Evolutionary conservation across 1,140 invertebrate species (phyloP).

Genomic region (Diprion similis): DNA sequence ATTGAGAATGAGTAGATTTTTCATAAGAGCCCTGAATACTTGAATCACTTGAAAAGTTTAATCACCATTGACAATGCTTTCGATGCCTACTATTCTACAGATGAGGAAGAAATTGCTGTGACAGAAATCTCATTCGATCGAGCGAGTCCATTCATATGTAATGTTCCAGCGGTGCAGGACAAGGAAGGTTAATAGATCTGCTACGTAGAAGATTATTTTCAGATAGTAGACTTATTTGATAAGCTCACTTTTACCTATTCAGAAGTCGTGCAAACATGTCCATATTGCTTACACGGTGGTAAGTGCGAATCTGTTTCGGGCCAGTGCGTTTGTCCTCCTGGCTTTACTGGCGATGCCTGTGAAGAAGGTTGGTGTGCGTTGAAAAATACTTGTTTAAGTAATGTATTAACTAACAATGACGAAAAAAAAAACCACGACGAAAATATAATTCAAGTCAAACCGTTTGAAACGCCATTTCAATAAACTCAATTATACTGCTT

Average conservation of each 20-base stretch:
- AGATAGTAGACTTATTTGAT: neutral
- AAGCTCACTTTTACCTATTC: neutral
- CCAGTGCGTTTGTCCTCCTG: conserved; percentile 14
- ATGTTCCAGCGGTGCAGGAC: conserved; percentile 4
- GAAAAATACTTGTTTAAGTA: neutral
- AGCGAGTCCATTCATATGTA: neutral
- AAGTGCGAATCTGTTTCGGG: conserved; percentile 8
- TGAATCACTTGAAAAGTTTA: neutral
- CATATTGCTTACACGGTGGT: conserved; percentile 6
- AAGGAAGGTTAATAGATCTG: neutral
- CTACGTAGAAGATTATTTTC: neutral
- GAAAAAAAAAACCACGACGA: too few relatives aligned
- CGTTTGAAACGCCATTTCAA: too few relatives aligned
- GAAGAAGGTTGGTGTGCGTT: conserved; percentile 10
- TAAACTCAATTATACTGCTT: neutral
- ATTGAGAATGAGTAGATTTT: neutral
- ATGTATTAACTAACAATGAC: too few relatives aligned
- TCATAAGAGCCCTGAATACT: neutral
- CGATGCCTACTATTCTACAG: conserved; percentile 2
- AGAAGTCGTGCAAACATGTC: conserved; percentile 1
- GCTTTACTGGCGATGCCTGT: conserved; percentile 8
- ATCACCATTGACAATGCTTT: neutral
- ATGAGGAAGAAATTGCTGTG: conserved; percentile 15
- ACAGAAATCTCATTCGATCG: neutral
- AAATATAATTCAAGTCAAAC: too few relatives aligned